These are phyloP conservation scores for Taenaris catops DNA, from an alignment of 2,888 invertebrate genomes.

Conservation along the genomic window DNA sequence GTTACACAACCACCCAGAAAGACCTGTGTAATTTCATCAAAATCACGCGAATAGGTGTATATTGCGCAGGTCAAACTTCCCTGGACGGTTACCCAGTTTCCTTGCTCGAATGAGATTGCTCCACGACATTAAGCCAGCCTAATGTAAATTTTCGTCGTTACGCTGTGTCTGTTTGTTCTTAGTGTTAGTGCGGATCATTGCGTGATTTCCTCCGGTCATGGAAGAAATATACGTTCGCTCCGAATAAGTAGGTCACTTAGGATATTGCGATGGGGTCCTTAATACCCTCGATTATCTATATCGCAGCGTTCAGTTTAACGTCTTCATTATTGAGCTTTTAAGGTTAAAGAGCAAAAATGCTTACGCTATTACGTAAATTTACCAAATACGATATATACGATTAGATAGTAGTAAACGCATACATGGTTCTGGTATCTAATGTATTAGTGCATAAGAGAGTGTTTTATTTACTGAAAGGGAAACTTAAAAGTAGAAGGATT, in stretches of 20 bases:
- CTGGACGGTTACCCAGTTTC: constrained; percentile 55
- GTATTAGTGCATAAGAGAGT: too few relatives aligned
- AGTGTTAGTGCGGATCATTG: constrained; percentile 37
- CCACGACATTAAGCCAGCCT: constrained; percentile 72
- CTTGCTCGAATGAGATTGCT: constrained; percentile 71
- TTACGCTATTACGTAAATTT: too few relatives aligned
- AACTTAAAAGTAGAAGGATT: too few relatives aligned
- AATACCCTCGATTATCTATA: constrained; percentile 13
- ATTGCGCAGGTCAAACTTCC: constrained; percentile 38
- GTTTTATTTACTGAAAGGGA: too few relatives aligned
- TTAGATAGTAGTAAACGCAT: too few relatives aligned
- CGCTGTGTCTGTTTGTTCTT: constrained; percentile 55
- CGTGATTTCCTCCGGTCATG: constrained; percentile 51
- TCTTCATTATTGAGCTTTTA: constrained; percentile 3
- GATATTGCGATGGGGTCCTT: constrained; percentile 7
- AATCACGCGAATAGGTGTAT: constrained; percentile 26
- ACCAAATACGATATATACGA: too few relatives aligned
- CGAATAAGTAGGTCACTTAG: constrained; percentile 10
- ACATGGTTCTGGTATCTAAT: too few relatives aligned
- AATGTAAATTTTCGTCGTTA: constrained; percentile 73
- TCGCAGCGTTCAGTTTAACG: constrained; percentile 5
- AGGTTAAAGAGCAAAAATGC: too few relatives aligned
- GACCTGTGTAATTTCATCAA: constrained; percentile 34
- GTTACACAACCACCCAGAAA: constrained; percentile 40
- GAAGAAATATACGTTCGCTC: constrained; percentile 14